Conservation (phyloP, 2,888 invertebrate genomes). For the Anaspis maculata region DNA sequence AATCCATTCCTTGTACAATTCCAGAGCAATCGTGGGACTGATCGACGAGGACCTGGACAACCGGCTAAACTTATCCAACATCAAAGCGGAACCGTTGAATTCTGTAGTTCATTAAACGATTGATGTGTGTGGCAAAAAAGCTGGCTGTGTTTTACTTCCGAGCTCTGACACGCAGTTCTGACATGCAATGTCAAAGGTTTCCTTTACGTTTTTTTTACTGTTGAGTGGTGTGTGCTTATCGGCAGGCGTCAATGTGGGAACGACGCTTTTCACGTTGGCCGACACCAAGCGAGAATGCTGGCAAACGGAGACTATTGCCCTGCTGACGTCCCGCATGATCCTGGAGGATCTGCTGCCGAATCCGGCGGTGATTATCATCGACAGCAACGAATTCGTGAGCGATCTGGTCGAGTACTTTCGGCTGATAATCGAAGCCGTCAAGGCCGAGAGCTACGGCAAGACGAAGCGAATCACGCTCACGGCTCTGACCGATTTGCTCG, state of each 20-base stretch:
- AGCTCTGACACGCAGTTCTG: neutral
- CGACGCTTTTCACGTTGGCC: constrained; percentile 34
- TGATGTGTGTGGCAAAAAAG: too few species aligned
- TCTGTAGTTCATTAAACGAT: constrained; percentile 68
- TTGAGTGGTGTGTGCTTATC: neutral
- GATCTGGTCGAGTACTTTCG: constrained; percentile 38
- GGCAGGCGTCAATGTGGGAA: constrained; percentile 26
- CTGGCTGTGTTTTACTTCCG: too few species aligned
- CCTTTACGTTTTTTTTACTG: neutral
- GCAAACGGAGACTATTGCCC: constrained; percentile 34
- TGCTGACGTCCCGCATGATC: constrained; percentile 37
- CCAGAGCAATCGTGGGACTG: constrained; percentile 70
- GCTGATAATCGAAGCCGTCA: constrained; percentile 28
- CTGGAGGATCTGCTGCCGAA: constrained; percentile 35
- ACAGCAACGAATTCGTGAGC: constrained; percentile 32
- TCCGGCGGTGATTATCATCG: constrained; percentile 25
- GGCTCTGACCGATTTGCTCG: constrained; percentile 36
- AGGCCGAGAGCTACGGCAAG: constrained; percentile 29
- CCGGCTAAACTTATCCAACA: constrained; percentile 67
- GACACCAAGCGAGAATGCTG: constrained; percentile 36
- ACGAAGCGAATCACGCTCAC: constrained; percentile 34
- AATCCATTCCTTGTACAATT: constrained; percentile 22
- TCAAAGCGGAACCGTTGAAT: constrained; percentile 76
- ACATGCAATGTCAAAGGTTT: constrained; percentile 1
- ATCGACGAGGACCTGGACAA: constrained; percentile 79